Evolutionary conservation across 1,140 invertebrate species (phyloP), one percentile per base, ranked within the genome.

Genomic region (Oedothorax gibbosus): DNA sequence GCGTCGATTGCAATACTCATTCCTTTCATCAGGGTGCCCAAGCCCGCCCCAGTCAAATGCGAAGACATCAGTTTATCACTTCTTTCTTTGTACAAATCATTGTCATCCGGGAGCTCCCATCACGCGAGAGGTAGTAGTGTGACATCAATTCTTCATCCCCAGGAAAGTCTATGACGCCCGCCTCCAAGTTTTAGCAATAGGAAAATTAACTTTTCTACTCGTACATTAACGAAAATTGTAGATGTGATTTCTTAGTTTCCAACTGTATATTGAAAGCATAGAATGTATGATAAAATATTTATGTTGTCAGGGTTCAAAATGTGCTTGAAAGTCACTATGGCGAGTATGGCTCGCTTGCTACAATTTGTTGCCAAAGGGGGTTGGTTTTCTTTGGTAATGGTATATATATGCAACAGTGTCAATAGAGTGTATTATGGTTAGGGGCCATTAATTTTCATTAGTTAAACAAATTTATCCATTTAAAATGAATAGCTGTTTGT

Each of bases 151-250:
- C 51, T 69, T 10, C 11, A 84, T 62, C 35, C 57, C 53, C 10
- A 6, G 56, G 35, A 66, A 60, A 56, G 51, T 51, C 9, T 60
- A 21, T 14, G 12, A 15, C 14, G 9, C 81, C 66, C 81, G 66
- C 66, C 57, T 66, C 56, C 51, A 60, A 84, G 66, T 84, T 84
- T 75, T 84, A 84, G 81, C 79, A 82, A 82, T 82, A 82, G 79
- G 20, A 56, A 14, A 69, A 83, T 54, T 50, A 75, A 76, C 60
- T 84, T 84, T 84, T 84, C 60, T 84, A 84, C 71, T 76, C 15
- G 49, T 76, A 50, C 56, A 53, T 62, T 84, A 21, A 66, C 69
- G 51, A 54, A 35, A 84, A 81, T 62, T 53, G 68, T 75, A 84
- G 72, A 7, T 21, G 15, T 82, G 57, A 35, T 35, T 35, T 1